Base-by-base conservation (phyloP, 2,888 invertebrate species). In the Zootermopsis nevadensis region DNA sequence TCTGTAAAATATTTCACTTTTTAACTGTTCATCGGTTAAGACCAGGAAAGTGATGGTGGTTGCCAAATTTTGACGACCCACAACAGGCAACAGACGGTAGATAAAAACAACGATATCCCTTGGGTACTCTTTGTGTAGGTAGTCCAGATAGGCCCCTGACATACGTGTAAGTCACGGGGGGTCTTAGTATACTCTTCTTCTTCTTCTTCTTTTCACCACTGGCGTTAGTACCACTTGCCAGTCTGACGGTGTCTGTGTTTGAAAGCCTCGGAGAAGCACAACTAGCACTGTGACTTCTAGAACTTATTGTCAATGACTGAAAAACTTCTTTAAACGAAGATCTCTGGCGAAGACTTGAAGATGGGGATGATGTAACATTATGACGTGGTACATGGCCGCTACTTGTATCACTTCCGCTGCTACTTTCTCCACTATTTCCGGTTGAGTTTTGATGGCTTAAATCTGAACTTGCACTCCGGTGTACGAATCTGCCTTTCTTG, bases 81-180 rank as follows among this genome's bases (percentile, higher is more conserved):
- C 89, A 89, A 86, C 89, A 89, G 86, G 89, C 88, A 82, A 90
- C 89, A 85, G 89, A 89, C 84, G 90, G 80, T 22, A 55, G 27
- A 31, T 80, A 80, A 10, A 42, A 69, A 53, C 84, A 84, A 24
- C 76, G 82, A 80, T 82, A 82, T 83, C 89, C 92, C 85, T 93
- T 92, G 0, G 96, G 95, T 33, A 96, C 94, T 87, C 96, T 91
- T 88, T 95, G 95, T 0, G 96, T 96, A 12, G 96, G 96, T 82
- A 96, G 90, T 19, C 96, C 96, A 15, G 96, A 96, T 85, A 95
- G 91, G 76, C 96, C 96, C 85, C 94, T 94, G 2, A 95, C 94
- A 89, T 96, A 96, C 15, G 95, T 95, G 89, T 96, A 96, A 0
- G 94, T 92, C 22, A 95, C 94, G 1, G 96, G 96, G 80, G 95